Base-by-base conservation (phyloP, 2,113 vertebrate genomes). In the Gavialis gangeticus region DNA sequence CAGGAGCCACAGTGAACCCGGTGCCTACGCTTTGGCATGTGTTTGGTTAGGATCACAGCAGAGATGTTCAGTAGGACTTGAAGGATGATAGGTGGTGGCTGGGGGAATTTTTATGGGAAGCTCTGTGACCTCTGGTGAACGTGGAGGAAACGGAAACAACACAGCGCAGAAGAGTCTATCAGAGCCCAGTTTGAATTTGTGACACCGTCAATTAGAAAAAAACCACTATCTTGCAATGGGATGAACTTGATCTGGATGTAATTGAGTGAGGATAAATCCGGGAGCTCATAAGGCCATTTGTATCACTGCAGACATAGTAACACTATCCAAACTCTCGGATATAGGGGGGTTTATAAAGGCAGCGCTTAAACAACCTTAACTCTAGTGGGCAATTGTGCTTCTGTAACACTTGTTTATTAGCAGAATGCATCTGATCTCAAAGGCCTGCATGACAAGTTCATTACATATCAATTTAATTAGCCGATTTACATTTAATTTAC, bases 401-500 rank as follows among this genome's bases (percentile, higher is more conserved):
- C 93, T 88, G 24, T 81, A 96, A 92, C 75, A 96, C 94, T 98
- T 97, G 97, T 98, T 98, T 98, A 98, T 97, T 96, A 98, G 97
- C 89, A 96, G 97, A 98, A 97, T 97, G 97, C 97, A 97, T 98
- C 97, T 98, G 97, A 98, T 98, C 98, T 97, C 97, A 97, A 97
- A 97, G 96, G 97, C 96, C 97, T 82, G 94, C 96, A 96, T 98
- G 97, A 98, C 98, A 98, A 98, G 97, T 98, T 98, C 98, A 98
- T 98, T 98, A 98, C 98, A 96, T 98, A 98, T 98, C 98, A 98
- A 98, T 98, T 98, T 98, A 98, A 98, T 98, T 98, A 98, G 98
- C 97, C 98, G 97, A 98, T 98, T 98, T 98, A 98, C 98, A 98
- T 98, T 98, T 98, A 98, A 98, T 98, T 98, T 98, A 98, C 98